Evolutionary conservation across 2,113 vertebrate species (phyloP).

Genomic region (Edolisoma coerulescens): DNA sequence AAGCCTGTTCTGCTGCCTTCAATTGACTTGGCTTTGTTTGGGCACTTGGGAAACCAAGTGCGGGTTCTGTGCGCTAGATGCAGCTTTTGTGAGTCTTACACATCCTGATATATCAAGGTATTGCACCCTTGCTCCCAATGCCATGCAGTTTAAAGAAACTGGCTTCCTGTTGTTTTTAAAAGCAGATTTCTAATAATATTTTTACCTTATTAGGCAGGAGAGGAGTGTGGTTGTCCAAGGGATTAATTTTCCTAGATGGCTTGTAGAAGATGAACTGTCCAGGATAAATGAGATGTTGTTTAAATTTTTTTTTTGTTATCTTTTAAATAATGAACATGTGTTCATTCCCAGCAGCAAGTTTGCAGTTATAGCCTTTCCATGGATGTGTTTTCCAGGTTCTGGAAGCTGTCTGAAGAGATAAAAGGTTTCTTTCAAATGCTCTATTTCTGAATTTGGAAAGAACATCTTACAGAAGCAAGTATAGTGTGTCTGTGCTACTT

Average conservation of each 20-base stretch:
- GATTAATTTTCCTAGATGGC: neutral
- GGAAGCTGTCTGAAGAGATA: neutral
- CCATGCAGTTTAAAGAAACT: neutral
- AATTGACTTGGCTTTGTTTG: neutral
- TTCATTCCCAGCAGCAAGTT: neutral
- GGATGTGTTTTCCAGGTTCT: neutral
- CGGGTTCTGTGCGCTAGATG: neutral
- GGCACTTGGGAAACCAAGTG: neutral
- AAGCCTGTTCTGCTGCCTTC: neutral
- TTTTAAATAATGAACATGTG: neutral
- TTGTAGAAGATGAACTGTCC: neutral
- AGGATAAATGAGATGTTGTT: neutral
- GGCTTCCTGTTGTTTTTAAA: neutral
- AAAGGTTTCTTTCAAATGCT: neutral
- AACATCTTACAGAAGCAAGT: neutral
- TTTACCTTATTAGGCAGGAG: neutral
- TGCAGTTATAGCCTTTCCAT: neutral
- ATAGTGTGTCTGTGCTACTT: neutral
- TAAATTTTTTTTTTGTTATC: neutral
- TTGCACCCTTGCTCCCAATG: rapidly evolving
- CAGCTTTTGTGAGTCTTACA: rapidly evolving
- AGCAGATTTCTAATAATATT: neutral
- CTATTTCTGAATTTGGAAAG: neutral
- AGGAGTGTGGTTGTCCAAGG: neutral
- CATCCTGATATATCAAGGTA: neutral